Evolutionary conservation across 1,140 invertebrate genomes (phyloP).

Genomic region (Stratiolaelaps scimitus): DNA sequence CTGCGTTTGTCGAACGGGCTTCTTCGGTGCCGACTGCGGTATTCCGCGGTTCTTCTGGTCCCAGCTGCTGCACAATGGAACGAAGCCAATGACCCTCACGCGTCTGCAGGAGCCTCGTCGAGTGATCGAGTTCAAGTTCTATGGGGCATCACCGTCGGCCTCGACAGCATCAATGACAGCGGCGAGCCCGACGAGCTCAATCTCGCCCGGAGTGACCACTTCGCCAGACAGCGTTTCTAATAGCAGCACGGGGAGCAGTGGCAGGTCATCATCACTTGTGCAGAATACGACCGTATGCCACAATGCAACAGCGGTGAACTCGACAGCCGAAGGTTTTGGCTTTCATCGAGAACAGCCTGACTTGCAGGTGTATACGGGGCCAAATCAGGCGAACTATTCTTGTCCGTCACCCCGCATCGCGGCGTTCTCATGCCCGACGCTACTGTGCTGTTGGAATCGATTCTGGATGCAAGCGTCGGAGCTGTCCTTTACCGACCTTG

Average conservation of each 20-base stretch:
- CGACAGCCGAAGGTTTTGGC: neutral
- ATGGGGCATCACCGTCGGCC: no score
- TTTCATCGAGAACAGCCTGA: slow-evolving; percentile 20
- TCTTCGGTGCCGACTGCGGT: slow-evolving; percentile 20
- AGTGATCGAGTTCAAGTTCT: slow-evolving; percentile 27
- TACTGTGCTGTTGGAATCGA: slow-evolving; percentile 24
- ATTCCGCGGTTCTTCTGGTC: slow-evolving; percentile 18
- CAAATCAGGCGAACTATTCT: slow-evolving; percentile 10
- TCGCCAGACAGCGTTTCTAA: no score
- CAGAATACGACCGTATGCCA: slow-evolving; percentile 16
- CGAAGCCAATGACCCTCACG: slow-evolving; percentile 4
- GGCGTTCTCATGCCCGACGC: slow-evolving; percentile 11
- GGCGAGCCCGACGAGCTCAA: neutral
- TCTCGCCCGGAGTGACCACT: no score
- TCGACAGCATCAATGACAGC: no score
- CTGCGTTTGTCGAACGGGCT: slow-evolving; percentile 1
- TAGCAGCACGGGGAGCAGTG: no score
- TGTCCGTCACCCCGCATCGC: slow-evolving; percentile 1
- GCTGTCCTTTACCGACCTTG: slow-evolving; percentile 21
- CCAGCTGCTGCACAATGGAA: slow-evolving; percentile 22
- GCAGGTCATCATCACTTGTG: neutral
- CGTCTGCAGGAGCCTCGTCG: slow-evolving; percentile 2
- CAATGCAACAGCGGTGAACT: neutral
- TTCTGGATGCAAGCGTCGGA: slow-evolving; percentile 25
- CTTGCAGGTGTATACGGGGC: slow-evolving; percentile 17